phyloP scores from a whole-genome alignment of 2,888 invertebrate species.

The Graphium colonna region DNA sequence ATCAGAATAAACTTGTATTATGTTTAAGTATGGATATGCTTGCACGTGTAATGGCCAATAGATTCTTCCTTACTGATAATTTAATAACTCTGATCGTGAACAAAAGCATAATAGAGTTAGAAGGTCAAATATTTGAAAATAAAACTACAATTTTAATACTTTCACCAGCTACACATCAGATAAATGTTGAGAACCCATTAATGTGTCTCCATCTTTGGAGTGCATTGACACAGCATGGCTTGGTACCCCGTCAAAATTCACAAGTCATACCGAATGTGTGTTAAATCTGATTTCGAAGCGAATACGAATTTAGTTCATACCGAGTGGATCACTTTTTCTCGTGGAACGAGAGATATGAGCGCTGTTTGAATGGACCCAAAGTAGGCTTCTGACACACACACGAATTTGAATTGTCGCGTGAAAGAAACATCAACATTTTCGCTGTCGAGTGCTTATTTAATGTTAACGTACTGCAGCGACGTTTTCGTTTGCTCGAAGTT shows the following conservation, averaged over 20 bases:
- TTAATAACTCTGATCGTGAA: no score
- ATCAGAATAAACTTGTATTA: no score
- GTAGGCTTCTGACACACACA: neutral
- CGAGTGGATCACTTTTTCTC: constrained; percentile 19
- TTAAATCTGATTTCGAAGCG: constrained; percentile 23
- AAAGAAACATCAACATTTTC: neutral
- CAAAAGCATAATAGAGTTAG: no score
- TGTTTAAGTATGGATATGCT: no score
- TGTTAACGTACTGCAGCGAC: no score
- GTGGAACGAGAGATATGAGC: neutral
- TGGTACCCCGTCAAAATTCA: constrained; percentile 22
- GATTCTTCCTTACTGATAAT: no score
- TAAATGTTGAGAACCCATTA: constrained; percentile 8
- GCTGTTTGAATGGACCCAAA: neutral
- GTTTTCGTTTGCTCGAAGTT: no score
- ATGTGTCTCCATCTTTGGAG: neutral
- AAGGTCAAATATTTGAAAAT: no score
- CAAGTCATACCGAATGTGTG: constrained; percentile 43
- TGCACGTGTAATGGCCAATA: no score
- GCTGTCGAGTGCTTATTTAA: no score
- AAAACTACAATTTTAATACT: constrained; percentile 7
- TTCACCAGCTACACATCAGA: constrained; percentile 4
- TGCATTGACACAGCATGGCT: neutral
- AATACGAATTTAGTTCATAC: constrained; percentile 14
- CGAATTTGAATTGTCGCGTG: neutral